Base-by-base conservation (phyloP, 2,113 vertebrate species). In the Oplegnathus fasciatus region DNA sequence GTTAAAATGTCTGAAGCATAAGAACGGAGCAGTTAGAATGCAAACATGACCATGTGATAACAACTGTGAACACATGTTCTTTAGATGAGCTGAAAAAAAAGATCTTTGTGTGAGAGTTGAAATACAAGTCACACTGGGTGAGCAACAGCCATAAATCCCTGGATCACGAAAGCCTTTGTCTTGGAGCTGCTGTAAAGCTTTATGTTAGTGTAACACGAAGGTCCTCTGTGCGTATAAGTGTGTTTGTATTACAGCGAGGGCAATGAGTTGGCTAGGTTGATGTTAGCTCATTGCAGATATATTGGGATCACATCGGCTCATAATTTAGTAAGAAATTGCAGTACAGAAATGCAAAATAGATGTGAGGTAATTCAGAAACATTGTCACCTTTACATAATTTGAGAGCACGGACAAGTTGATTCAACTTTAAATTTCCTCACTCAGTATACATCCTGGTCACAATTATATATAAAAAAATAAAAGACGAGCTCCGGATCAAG, bases 21-120 rank as follows among this genome's bases (percentile, higher is more conserved):
- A 60, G 64, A 84, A 34, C 3, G 8, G 58, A 81, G 75, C 78
- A 32, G 90, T 91, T 91, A 62, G 46, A 86, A 28, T 82, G 87
- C 55, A 89, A 89, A 90, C 81, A 88, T 4, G 26, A 20, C 17
- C 0, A 17, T 54, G 71, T 50, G 42, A 40, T 34, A 72, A 87
- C 81, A 86, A 79, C 83, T 87, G 72, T 66, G 69, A 82, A 61
- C 55, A 80, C 69, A 37, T 32, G 46, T 50, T 61, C 37, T 75
- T 48, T 1, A 52, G 44, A 72, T 80, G 46, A 68, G 69, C n/a
- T n/a, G n/a, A 74, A 75, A 72, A 74, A 70, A 77, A 34, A 60
- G 61, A 74, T 37, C 70, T 60, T 85, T 84, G 76, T 84, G 54
- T 55, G 5, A 55, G 57, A 84, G 81, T 75, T 79, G 88, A 91